Evolutionary conservation across 2,797 vertebrate genomes (phyloP), one percentile per base, ranked within the genome.

Genomic region (Apogon talboti): DNA sequence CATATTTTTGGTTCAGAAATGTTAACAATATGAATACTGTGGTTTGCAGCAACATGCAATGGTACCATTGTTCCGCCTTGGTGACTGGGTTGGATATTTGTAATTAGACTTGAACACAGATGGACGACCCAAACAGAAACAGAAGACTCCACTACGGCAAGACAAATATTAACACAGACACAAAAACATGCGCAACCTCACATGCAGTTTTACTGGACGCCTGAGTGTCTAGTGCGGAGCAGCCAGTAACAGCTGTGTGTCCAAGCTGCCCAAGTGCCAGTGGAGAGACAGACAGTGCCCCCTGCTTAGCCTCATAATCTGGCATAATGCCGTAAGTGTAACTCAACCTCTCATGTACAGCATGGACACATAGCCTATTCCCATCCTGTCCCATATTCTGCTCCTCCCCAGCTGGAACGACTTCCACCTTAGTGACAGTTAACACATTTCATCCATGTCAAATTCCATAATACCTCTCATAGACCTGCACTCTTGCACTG

Each of bases 161-260:
- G 57, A 77, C 66, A 84, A 78, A 82, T 60, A 85, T 68, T 73
- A 74, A 71, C 38, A 61, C 66, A 63, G 63, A 66, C 66, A 83
- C 69, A 85, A 57, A 85, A 76, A 81, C 79, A 58, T 16, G 60
- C 67, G 59, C 69, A 49, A 67, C 56, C 53, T 59, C 5, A 37
- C 65, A 15, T 38, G 59, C 42, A 71, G 81, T 90, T 87, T 71
- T 81, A 85, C 80, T 85, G 91, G 93, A 93, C 13, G 87, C 92
- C 94, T 76, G 80, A 69, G 87, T 89, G 93, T 94, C 92, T 94
- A 61, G 82, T 80, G 83, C 64, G 58, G 78, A 83, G 56, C 42
- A 15, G 70, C 74, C 74, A 71, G 73, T 68, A 78, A 87, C 87
- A 90, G 85, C 87, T 90, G 90, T 89, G 69, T 41, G 79, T 79